Evolutionary conservation across 37 sponge, comb jelly and placozoan species (phyloP).

Genomic region (Dysidea cf. avara): DNA sequence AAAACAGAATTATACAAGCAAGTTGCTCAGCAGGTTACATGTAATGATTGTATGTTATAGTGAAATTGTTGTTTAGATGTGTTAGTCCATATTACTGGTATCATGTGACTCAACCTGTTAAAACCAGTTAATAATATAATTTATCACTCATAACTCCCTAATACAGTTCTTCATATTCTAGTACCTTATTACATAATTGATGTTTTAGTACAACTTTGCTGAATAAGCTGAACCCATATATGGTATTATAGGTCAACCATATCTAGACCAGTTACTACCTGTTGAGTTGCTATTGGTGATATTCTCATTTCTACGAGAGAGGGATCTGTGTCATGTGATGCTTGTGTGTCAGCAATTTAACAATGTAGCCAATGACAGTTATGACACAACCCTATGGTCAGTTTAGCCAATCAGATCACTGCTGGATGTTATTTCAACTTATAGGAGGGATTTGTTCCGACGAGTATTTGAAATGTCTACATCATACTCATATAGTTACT

Average conservation of each 20-base stretch:
- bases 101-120: too few relatives aligned
- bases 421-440: not conserved
- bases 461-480: slow-evolving; percentile 50
- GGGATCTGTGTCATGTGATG: slow-evolving; percentile 36
- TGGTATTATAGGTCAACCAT: slow-evolving; percentile 3
- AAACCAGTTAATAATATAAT: too few relatives aligned
- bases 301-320: slow-evolving; percentile 65
- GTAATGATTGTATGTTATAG: too few relatives aligned
- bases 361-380: slow-evolving; percentile 27
- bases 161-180: too few relatives aligned
- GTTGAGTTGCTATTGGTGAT: slow-evolving; percentile 63
- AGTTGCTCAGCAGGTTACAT: too few relatives aligned
- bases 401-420: not conserved
- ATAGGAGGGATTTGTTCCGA: slow-evolving; percentile 55
- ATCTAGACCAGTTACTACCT: slow-evolving; percentile 51
- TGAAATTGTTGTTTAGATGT: too few relatives aligned
- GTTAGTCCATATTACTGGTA: too few relatives aligned
- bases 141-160: too few relatives aligned
- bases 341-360: slow-evolving; percentile 53
- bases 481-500: too few relatives aligned
- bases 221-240: too few relatives aligned
- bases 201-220: too few relatives aligned
- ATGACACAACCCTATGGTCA: slow-evolving; percentile 54
- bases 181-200: not conserved
- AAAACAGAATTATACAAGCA: too few relatives aligned